Evolutionary conservation across 64 coral and sea anemone genomes (phyloP).

Genomic region (Montipora sp.): DNA sequence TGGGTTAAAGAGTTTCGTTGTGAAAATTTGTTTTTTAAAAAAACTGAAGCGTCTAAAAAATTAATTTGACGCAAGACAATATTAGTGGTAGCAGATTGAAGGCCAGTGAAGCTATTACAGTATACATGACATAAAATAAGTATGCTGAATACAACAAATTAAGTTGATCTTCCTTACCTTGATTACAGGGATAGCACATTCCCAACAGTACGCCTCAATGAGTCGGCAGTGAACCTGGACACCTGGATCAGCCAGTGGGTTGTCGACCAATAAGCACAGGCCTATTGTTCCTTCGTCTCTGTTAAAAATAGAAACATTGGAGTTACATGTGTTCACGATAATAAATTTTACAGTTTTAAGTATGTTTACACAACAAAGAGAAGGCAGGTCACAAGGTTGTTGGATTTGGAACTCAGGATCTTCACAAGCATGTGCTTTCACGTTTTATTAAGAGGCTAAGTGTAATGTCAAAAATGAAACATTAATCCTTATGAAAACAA

Average conservation of each 20-base stretch:
- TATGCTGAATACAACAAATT: neutral
- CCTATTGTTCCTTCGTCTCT: constrained; percentile 51
- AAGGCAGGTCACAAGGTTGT: neutral
- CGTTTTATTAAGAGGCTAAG: neutral
- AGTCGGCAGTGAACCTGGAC: constrained; percentile 92
- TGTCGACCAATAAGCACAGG: constrained; percentile 79
- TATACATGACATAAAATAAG: neutral
- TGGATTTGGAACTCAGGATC: neutral
- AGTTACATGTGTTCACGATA: neutral
- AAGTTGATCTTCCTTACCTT: constrained; percentile 22
- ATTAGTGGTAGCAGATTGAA: neutral
- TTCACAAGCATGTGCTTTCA: neutral
- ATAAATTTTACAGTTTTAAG: neutral
- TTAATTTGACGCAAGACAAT: too few relatives aligned
- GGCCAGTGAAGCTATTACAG: neutral
- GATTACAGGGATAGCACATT: constrained; percentile 85
- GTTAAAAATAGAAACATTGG: neutral
- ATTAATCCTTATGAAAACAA: neutral
- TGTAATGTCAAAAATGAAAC: neutral
- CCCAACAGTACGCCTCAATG: constrained; percentile 98
- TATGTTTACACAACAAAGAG: neutral
- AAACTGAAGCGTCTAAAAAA: too few relatives aligned
- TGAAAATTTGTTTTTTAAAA: too few relatives aligned
- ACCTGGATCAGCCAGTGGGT: constrained; percentile 73
- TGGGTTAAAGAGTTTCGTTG: too few relatives aligned